Conservation (phyloP, 2,797 vertebrate genomes). For the Trachops cirrhosus region DNA sequence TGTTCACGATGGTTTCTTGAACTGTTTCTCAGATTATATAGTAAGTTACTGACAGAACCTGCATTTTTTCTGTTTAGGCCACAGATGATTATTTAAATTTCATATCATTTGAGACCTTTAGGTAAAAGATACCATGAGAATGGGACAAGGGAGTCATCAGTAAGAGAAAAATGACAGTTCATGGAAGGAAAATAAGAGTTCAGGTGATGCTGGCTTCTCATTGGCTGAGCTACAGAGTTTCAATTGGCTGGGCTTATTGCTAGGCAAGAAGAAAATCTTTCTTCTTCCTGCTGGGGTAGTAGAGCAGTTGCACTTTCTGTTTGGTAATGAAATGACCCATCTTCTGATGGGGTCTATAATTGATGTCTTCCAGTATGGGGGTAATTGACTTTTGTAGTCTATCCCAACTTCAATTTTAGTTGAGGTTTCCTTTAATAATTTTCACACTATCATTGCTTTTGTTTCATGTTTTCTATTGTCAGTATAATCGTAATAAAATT, state of each 20-base stretch:
- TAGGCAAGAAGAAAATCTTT: background rate
- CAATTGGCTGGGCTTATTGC: background rate
- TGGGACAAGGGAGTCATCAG: background rate
- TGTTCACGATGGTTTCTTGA: slow-evolving; percentile 26
- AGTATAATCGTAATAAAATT: background rate
- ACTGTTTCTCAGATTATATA: slow-evolving; percentile 15
- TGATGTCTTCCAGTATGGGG: background rate
- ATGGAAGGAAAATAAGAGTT: background rate
- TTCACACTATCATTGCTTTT: background rate
- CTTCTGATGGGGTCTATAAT: background rate
- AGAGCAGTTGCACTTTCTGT: background rate
- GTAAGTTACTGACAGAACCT: background rate
- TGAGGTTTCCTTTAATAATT: background rate
- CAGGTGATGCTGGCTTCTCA: background rate
- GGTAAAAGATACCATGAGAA: background rate
- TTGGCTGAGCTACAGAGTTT: background rate
- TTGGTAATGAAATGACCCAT: background rate
- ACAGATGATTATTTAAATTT: slow-evolving; percentile 3
- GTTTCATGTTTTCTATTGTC: background rate
- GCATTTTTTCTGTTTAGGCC: background rate
- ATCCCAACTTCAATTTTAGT: background rate
- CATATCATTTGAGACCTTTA: background rate
- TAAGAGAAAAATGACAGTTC: background rate
- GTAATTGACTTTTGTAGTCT: background rate
- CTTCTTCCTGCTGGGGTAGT: background rate